Base-by-base conservation (phyloP, 2,888 invertebrate genomes). In the Lycocerus yunnanus region DNA sequence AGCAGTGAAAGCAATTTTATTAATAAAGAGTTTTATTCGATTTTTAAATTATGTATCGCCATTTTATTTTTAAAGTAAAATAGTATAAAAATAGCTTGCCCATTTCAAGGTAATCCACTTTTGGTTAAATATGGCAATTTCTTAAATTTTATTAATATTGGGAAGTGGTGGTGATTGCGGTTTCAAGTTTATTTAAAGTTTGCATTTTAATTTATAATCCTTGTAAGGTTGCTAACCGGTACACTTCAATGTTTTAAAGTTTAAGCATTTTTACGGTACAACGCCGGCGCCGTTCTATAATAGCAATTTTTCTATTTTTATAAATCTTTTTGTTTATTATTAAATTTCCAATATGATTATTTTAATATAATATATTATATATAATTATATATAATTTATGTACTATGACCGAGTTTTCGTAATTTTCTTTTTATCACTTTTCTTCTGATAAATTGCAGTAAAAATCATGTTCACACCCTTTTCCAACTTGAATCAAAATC, bases 1-100 rank as follows among this genome's bases (percentile, higher is more conserved):
- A 76, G 65, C 77, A 78, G 77, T 78, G 77, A 78, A 78, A 78
- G 77, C 73, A 67, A 15, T 63, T 15, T 18, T 43, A 43, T 43
- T 43, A 43, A 43, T 43, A 43, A 43, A 43, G 43, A 6, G 43
- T n/a, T 43, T 9, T 43, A 43, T 43, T n/a, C 43, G n/a, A 43
- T 43, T 43, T 43, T 43, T 6, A 43, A 43, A 43, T 43, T 43
- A 43, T 43, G 43, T 43, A 43, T 43, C 43, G 43, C 13, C n/a
- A 43, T n/a, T n/a, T n/a, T 43, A 43, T 43, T 43, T 43, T 43
- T 43, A 43, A 43, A 43, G n/a, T n/a, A 43, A 43, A 43, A 43
- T 43, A 6, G 43, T 43, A n/a, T 43, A 43, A 43, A 43, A 43
- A 43, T 43, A 43, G 43, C 43, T 43, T n/a, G 43, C n/a, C 1